phyloP scores from a whole-genome alignment of 2,113 vertebrate species.

The Perccottus glenii region DNA sequence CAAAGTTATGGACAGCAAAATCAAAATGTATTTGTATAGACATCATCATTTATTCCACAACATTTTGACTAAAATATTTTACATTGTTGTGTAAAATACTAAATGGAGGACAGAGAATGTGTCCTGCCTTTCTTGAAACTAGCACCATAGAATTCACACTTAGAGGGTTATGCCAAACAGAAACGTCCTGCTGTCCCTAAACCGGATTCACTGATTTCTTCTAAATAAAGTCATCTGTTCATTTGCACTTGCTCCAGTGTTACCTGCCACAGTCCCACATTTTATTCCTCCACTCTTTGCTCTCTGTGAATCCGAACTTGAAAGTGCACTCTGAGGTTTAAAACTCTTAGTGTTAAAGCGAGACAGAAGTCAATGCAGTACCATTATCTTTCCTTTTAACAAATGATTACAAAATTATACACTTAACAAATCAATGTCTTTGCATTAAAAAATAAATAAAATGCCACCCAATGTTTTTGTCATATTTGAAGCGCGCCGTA shows the following conservation, averaged over 20 bases:
- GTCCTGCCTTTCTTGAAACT: too few species aligned
- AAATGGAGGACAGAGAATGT: conserved; percentile 44
- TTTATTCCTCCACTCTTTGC: neutral
- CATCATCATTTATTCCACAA: too few species aligned
- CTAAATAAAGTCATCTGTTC: conserved; percentile 13
- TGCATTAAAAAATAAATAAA: too few species aligned
- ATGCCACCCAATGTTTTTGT: too few species aligned
- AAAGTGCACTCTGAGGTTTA: conserved; percentile 21
- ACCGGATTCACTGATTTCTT: neutral
- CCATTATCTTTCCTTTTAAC: neutral
- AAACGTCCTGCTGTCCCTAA: too few species aligned
- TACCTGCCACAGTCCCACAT: conserved; percentile 11
- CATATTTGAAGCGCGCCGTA: neutral
- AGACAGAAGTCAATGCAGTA: neutral
- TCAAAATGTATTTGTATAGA: too few species aligned
- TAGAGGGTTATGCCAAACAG: too few species aligned
- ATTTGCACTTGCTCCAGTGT: conserved; percentile 24
- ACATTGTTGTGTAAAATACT: neutral
- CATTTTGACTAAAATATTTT: too few species aligned
- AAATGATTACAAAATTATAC: neutral
- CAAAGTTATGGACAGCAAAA: too few species aligned
- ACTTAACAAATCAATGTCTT: too few species aligned
- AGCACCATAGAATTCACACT: too few species aligned
- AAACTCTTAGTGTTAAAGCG: conserved; percentile 9
- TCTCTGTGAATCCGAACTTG: conserved; percentile 15